Evolutionary conservation across 2,113 vertebrate species (phyloP).

Genomic region (Mandrillus leucophaeus): DNA sequence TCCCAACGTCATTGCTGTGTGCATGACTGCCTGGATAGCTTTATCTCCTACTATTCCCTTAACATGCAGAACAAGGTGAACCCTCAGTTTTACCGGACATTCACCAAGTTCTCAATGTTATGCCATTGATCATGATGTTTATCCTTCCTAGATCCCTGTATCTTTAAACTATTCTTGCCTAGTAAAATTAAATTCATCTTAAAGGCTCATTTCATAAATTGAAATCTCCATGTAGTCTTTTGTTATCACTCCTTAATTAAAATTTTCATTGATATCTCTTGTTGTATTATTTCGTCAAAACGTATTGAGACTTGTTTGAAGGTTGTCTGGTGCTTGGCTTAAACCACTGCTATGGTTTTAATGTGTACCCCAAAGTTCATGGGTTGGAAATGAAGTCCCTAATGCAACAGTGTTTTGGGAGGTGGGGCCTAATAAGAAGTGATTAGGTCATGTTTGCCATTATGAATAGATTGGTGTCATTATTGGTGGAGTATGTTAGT

Average conservation of each 20-base stretch:
- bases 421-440: background rate
- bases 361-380: background rate
- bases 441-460: background rate
- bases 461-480: background rate
- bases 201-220: background rate
- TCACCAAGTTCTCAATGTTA: background rate
- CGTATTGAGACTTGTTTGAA: background rate
- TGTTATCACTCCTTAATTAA: background rate
- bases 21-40: background rate
- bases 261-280: background rate
- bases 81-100: background rate
- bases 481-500: background rate
- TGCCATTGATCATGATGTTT: background rate
- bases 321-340: background rate
- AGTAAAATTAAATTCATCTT: background rate
- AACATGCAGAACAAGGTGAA: background rate
- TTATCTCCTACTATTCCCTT: too few species aligned
- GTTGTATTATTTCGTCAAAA: background rate
- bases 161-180: background rate
- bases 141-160: background rate
- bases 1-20: background rate
- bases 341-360: background rate
- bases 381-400: background rate
- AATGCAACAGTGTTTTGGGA: background rate
- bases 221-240: background rate